phyloP scores from a whole-genome alignment of 2,888 invertebrate species.

The Macrosiphum euphorbiae region DNA sequence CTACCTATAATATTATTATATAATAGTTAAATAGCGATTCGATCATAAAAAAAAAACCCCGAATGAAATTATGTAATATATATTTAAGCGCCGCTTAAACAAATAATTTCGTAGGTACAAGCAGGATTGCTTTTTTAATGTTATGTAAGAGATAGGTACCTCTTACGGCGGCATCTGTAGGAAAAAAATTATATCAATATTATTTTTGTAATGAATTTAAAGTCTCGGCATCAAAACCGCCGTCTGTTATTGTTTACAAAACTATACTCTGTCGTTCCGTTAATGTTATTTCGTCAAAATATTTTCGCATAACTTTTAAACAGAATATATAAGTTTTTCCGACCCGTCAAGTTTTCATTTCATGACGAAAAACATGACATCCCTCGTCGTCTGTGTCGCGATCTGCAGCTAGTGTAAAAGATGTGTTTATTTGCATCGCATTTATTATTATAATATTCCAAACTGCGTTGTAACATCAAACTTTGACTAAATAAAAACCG shows the following conservation, averaged over 20 bases:
- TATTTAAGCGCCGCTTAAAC: constrained; percentile 1
- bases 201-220: neutral
- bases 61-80: neutral
- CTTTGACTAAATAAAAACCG: neutral
- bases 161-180: neutral
- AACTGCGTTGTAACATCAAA: neutral
- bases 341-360: neutral
- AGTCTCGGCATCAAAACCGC: neutral
- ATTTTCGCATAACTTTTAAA: neutral
- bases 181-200: neutral
- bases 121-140: neutral
- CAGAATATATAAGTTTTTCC: neutral
- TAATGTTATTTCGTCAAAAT: neutral
- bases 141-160: neutral
- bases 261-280: neutral
- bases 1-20: neutral
- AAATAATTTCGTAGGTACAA: neutral
- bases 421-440: neutral
- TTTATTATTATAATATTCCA: neutral
- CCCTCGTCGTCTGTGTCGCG: neutral
- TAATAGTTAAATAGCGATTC: neutral
- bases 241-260: neutral
- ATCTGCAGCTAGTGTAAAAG: neutral
- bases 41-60: neutral
- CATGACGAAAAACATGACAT: neutral